Evolutionary conservation across 2,113 vertebrate species (phyloP).

Genomic region (Hemiprocne comata): DNA sequence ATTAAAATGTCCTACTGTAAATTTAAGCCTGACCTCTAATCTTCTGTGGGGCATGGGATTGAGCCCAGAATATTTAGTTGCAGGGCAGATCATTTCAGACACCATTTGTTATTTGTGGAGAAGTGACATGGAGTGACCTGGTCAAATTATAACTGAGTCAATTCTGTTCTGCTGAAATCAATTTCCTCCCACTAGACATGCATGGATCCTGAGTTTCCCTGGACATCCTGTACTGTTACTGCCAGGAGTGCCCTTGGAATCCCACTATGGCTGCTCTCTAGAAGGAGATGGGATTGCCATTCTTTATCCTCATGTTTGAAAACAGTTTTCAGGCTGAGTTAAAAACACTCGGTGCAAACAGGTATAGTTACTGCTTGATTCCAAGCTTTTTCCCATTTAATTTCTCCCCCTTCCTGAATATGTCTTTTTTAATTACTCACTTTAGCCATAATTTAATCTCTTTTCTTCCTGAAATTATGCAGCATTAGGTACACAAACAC

Average conservation of each 20-base stretch:
- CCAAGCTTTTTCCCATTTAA: background rate
- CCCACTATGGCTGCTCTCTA: background rate
- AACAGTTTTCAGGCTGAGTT: background rate
- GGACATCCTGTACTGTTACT: background rate
- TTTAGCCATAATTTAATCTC: background rate
- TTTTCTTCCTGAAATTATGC: background rate
- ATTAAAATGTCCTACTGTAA: background rate
- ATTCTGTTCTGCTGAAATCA: background rate
- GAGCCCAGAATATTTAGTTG: background rate
- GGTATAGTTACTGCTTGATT: background rate
- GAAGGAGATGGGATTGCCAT: background rate
- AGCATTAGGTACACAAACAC: background rate
- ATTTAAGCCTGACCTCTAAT: background rate
- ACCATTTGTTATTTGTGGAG: background rate
- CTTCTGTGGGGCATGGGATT: background rate
- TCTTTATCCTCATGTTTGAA: background rate
- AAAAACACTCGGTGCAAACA: background rate
- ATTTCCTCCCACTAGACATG: background rate
- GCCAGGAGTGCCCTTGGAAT: background rate
- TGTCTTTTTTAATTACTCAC: background rate
- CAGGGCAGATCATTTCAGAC: background rate
- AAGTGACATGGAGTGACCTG: background rate
- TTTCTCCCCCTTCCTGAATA: background rate
- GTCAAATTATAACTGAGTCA: background rate
- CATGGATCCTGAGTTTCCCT: background rate